These are phyloP conservation scores for Condylostylus longicornis DNA, from an alignment of 1,140 invertebrate genomes.

Conservation along the genomic window DNA sequence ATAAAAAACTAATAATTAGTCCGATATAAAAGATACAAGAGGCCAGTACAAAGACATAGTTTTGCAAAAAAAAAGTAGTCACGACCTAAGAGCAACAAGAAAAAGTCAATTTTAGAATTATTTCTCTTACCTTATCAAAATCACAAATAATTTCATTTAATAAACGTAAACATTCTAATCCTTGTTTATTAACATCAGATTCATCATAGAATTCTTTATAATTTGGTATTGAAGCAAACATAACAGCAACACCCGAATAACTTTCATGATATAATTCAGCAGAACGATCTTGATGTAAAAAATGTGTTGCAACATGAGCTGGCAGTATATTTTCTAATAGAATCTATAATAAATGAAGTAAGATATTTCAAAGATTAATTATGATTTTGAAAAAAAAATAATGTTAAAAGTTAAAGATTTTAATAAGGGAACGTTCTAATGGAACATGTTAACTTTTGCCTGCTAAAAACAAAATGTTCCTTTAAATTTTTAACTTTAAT, in stretches of 20 bases:
- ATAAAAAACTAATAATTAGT: no score
- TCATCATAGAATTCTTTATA: constrained; percentile 98
- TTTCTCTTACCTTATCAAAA: constrained; percentile 90
- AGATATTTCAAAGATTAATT: background rate
- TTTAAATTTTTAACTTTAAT: no score
- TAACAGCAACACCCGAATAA: constrained; percentile 87
- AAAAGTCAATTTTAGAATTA: no score
- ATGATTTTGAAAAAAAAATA: background rate
- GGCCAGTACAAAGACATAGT: no score
- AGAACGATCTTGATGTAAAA: constrained; percentile 42
- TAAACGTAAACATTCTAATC: constrained; percentile 82
- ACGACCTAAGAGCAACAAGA: no score
- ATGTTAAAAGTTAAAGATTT: background rate
- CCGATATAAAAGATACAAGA: no score
- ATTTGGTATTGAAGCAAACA: constrained; percentile 97
- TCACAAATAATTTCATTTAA: constrained; percentile 98
- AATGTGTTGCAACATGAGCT: constrained; percentile 88
- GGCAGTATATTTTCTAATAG: constrained; percentile 94
- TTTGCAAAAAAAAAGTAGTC: no score
- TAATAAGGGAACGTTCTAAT: no score
- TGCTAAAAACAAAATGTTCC: no score
- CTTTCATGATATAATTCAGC: constrained; percentile 88
- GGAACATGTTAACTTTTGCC: no score
- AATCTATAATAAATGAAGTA: constrained; percentile 36
- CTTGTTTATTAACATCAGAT: constrained; percentile 92